These are phyloP conservation scores for Coleophora deauratella DNA, from an alignment of 2,888 invertebrate species.

Conservation along the genomic window DNA sequence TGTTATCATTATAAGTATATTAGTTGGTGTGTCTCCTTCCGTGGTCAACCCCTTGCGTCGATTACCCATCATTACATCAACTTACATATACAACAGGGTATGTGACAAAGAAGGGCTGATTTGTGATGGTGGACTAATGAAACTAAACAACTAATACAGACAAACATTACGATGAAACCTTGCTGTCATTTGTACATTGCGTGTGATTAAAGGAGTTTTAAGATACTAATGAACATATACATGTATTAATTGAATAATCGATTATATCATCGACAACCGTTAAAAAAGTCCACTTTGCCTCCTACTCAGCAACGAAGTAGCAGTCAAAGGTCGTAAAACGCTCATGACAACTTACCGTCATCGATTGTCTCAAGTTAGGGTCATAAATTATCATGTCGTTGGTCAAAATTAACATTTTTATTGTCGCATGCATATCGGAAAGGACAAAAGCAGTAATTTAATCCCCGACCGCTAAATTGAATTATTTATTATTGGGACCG, in stretches of 20 bases:
- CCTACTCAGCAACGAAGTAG: conserved; percentile 25
- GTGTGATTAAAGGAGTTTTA: conserved; percentile 3
- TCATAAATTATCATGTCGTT: conserved; percentile 61
- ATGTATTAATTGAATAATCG: not conserved
- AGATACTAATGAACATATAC: conserved; percentile 7
- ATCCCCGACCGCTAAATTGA: conserved; percentile 61
- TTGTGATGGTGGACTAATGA: no score
- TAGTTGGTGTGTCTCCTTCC: no score
- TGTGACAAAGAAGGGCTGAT: no score
- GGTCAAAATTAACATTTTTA: conserved; percentile 65
- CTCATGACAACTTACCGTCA: conserved; percentile 24
- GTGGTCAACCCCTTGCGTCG: no score
- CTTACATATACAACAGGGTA: no score
- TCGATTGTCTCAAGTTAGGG: conserved; percentile 26
- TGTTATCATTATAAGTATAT: no score
- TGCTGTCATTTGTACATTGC: not conserved
- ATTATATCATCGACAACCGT: conserved; percentile 7
- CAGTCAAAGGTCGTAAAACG: conserved; percentile 33
- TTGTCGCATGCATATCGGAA: conserved; percentile 54
- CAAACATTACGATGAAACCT: no score
- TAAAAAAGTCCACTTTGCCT: conserved; percentile 17
- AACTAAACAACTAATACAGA: no score
- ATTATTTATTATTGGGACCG: conserved; percentile 58
- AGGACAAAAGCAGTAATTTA: conserved; percentile 59
- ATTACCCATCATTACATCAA: no score